Percentiles rank a stretch among this genome's conserved stretches.
Conservation (phyloP, 1,140 invertebrate genomes). For the Papilio machaon region DNA sequence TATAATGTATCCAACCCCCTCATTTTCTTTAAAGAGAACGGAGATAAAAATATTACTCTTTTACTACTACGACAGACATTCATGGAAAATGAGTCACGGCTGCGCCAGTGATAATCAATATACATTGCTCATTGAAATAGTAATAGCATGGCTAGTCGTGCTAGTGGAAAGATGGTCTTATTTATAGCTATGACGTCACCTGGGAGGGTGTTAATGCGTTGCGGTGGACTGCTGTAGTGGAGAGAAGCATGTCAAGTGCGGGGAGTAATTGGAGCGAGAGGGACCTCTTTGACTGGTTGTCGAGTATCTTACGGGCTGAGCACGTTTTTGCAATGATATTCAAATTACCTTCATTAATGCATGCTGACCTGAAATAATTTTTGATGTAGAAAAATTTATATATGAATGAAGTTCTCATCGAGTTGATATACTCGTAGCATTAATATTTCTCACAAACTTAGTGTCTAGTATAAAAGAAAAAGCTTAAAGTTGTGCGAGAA, state of each 20-base stretch:
- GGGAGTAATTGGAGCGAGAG: slow-evolving; percentile 28
- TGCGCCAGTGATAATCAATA: not conserved
- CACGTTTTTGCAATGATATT: slow-evolving; percentile 8
- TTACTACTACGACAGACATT: too few relatives aligned
- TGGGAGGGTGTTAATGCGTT: not conserved
- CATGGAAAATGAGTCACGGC: not conserved
- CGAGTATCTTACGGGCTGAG: not conserved
- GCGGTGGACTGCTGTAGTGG: slow-evolving; percentile 4
- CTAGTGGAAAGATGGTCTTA: slow-evolving; percentile 3
- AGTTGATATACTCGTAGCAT: not conserved
- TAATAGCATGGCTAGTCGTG: not conserved
- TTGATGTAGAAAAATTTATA: not conserved
- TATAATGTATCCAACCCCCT: too few relatives aligned
- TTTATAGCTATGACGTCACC: slow-evolving; percentile 14
- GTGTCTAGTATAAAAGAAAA: not conserved
- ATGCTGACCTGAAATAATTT: not conserved
- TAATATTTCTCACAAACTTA: slow-evolving; percentile 15
- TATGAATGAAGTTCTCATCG: not conserved
- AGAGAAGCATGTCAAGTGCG: slow-evolving; percentile 28
- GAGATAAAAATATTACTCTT: too few relatives aligned
- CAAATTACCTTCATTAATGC: not conserved
- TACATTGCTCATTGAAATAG: not conserved
- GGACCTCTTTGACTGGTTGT: slow-evolving; percentile 13
- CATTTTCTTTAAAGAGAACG: too few relatives aligned
- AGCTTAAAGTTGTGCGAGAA: slow-evolving; percentile 5